A percentile compares a stretch with the other conserved stretches of the same genome.
phyloP scores from a whole-genome alignment of 2,888 invertebrate genomes.

The Sclerodermus sp. region DNA sequence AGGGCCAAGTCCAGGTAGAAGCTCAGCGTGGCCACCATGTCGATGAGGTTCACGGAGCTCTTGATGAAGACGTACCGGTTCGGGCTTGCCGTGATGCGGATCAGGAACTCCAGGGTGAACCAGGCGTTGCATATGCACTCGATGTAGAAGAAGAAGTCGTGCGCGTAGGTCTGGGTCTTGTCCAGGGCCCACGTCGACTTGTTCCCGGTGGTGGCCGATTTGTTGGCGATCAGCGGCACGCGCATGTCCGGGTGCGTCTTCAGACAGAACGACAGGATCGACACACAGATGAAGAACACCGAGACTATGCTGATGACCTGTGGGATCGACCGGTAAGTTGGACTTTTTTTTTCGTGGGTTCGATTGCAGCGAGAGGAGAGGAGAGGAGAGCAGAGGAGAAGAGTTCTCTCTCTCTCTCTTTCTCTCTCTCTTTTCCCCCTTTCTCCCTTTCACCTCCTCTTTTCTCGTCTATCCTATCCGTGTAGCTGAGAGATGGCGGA shows the following conservation, averaged over 20 bases:
- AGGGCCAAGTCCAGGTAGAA: conserved; percentile 95
- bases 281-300: conserved; percentile 99
- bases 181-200: conserved; percentile 84
- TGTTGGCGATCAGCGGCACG: conserved; percentile 83
- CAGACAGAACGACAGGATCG: conserved; percentile 98
- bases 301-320: conserved; percentile 98
- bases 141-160: conserved; percentile 96
- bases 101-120: conserved; percentile 96
- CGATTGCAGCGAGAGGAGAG: no score
- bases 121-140: conserved; percentile 98
- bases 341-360: no score
- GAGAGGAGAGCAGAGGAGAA: no score
- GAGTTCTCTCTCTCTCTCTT: no score
- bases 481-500: no score
- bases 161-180: conserved; percentile 92
- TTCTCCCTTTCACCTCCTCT: no score
- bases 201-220: conserved; percentile 75
- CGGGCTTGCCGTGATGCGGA: conserved; percentile 90
- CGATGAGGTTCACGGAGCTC: conserved; percentile 97
- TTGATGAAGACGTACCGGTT: conserved; percentile 93
- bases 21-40: conserved; percentile 97
- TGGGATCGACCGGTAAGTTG: no score
- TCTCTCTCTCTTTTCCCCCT: no score
- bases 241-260: conserved; percentile 99
- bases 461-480: no score